Base-by-base conservation (phyloP, 2,113 vertebrate species). In the Macquaria australasica region DNA sequence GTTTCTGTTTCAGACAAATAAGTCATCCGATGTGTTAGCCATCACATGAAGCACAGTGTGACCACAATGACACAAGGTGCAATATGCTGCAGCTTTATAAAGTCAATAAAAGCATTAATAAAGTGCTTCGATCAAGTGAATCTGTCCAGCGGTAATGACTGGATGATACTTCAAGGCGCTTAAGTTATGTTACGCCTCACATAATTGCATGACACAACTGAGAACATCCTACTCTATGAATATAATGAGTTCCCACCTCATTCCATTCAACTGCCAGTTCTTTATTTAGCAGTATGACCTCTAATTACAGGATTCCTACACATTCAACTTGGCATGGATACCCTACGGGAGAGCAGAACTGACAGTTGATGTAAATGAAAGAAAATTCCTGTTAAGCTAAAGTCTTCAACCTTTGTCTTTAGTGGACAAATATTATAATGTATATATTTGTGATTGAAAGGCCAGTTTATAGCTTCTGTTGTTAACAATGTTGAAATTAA, bases 1-100 rank as follows among this genome's bases (percentile, higher is more conserved):
- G 3, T 88, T 87, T 84, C 69, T 79, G 79, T 90, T 86, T 79
- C 82, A 59, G 55, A 64, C 48, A n/a, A 83, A 82, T 58, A 83
- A 43, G 77, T 67, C 67, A 75, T 75, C 72, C 62, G 28, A 56
- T 34, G 80, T n/a, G 45, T 31, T 43, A 10, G 66, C 67, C 45
- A 51, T 89, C 73, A 18, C 43, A 73, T 45, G 6, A 21, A 59
- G 64, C 68, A 14, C 21, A 41, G 21, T 53, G 72, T 70, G 81
- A 66, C 64, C 53, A 41, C 72, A 25, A 1, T 69, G 76, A 68
- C 83, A 59, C 62, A 69, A 73, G 39, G 41, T 31, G 72, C 68
- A 37, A 64, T 82, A 74, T 51, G 34, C 58, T 3, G 11, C 50
- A 3, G 69, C 80, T 70, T 86, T 66, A 45, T 77, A 64, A 72